These are phyloP conservation scores for Apoda limacodes DNA, from an alignment of 2,888 invertebrate genomes.

Conservation along the genomic window DNA sequence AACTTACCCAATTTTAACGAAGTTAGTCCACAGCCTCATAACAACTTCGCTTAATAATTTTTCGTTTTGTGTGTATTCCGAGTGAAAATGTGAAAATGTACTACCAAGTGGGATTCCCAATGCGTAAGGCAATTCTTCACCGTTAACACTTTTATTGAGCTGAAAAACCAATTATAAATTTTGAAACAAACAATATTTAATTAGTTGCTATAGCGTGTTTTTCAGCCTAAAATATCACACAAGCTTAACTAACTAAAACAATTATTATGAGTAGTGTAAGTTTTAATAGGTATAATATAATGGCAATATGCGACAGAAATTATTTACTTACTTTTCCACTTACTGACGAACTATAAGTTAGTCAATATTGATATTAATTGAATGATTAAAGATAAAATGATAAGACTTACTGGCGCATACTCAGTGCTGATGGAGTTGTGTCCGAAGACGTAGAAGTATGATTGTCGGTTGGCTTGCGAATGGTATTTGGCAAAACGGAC, in stretches of 20 bases:
- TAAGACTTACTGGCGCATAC: constrained; percentile 82
- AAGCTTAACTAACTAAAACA: no score
- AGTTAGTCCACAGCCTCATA: constrained; percentile 92
- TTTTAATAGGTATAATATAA: no score
- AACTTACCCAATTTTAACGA: constrained; percentile 88
- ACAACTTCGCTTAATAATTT: constrained; percentile 85
- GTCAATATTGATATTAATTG: no score
- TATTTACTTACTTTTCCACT: no score
- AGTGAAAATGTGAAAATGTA: constrained; percentile 75
- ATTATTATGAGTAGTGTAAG: no score
- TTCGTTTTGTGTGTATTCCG: constrained; percentile 82
- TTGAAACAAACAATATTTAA: constrained; percentile 5
- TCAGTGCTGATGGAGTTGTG: constrained; percentile 86
- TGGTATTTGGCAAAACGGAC: constrained; percentile 82
- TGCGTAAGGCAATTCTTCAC: constrained; percentile 89
- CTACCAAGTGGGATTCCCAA: constrained; percentile 87
- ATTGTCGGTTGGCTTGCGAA: constrained; percentile 78
- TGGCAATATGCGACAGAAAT: no score
- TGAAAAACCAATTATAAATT: constrained; percentile 37
- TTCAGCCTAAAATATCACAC: no score
- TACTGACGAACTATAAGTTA: no score
- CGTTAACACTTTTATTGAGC: constrained; percentile 82
- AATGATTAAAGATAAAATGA: no score
- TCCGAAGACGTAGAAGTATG: constrained; percentile 90
- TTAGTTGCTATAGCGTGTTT: no score